Evolutionary conservation across 2,113 vertebrate species (phyloP).

Genomic region (Megaptera novaeangliae): DNA sequence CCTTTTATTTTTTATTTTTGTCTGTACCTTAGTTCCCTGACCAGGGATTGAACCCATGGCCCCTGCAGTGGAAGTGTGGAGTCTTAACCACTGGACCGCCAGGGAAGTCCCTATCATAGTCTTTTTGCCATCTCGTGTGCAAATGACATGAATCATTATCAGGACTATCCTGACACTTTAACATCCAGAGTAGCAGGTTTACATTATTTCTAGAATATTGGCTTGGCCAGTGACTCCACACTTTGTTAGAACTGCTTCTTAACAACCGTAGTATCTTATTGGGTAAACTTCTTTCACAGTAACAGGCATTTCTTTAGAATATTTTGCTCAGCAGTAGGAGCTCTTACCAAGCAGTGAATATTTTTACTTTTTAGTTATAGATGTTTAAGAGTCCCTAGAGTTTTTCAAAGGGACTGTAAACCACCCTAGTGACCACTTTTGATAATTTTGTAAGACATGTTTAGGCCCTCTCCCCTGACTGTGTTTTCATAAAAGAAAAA

Average conservation of each 20-base stretch:
- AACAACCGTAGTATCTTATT: neutral
- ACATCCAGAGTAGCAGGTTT: neutral
- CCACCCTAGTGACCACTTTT: neutral
- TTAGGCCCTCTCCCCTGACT: neutral
- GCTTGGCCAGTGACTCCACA: neutral
- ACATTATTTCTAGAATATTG: neutral
- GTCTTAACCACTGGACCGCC: neutral
- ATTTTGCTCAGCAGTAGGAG: neutral
- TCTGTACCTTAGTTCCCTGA: neutral
- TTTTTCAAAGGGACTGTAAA: neutral
- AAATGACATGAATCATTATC: neutral
- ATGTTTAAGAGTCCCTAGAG: neutral
- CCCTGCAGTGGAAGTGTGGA: neutral
- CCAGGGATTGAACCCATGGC: neutral
- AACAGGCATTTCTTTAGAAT: neutral
- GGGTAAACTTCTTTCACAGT: neutral
- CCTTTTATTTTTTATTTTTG: neutral
- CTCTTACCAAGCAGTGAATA: neutral
- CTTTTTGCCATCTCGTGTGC: neutral
- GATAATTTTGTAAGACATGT: neutral
- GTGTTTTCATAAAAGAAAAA: neutral
- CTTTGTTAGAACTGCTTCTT: neutral
- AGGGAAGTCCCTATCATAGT: neutral
- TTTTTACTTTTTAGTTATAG: neutral
- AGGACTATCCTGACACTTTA: neutral